These are phyloP conservation scores for Temnothorax ravouxi DNA, from an alignment of 2,888 invertebrate species.

Conservation along the genomic window DNA sequence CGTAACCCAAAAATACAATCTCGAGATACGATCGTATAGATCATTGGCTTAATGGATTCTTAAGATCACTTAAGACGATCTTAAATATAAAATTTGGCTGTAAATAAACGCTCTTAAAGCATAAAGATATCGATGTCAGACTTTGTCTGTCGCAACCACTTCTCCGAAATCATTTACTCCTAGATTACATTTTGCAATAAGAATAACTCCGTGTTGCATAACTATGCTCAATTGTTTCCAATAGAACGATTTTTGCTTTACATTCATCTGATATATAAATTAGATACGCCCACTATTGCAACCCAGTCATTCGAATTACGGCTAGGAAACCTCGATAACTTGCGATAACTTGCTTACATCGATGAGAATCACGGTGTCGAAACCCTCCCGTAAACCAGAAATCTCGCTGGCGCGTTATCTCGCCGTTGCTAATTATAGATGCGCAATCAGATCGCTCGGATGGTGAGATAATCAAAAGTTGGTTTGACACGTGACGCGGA, in stretches of 20 bases:
- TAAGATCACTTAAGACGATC: background rate
- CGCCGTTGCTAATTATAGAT: conserved; percentile 32
- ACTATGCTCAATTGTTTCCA: conserved; percentile 9
- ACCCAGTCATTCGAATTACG: background rate
- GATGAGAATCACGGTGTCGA: background rate
- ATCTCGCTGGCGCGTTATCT: background rate
- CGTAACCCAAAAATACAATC: background rate
- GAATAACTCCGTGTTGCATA: background rate
- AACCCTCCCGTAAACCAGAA: background rate
- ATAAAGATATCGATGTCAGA: background rate
- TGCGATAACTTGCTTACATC: background rate
- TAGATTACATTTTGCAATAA: conserved; percentile 9
- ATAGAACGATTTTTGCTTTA: background rate
- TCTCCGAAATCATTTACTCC: conserved; percentile 1
- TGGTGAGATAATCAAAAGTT: conserved; percentile 20
- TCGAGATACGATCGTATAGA: background rate
- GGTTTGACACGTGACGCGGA: conserved; percentile 1
- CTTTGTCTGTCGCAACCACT: background rate
- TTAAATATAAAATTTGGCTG: background rate
- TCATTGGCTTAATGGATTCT: background rate
- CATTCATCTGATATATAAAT: conserved; percentile 6
- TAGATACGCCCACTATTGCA: conserved; percentile 6
- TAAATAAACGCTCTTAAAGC: background rate
- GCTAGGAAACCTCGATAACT: background rate
- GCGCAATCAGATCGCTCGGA: background rate